Percentiles rank a stretch among this genome's conserved stretches.
These are phyloP conservation scores for Coremacera marginata DNA, from an alignment of 2,888 invertebrate species.

Conservation along the genomic window DNA sequence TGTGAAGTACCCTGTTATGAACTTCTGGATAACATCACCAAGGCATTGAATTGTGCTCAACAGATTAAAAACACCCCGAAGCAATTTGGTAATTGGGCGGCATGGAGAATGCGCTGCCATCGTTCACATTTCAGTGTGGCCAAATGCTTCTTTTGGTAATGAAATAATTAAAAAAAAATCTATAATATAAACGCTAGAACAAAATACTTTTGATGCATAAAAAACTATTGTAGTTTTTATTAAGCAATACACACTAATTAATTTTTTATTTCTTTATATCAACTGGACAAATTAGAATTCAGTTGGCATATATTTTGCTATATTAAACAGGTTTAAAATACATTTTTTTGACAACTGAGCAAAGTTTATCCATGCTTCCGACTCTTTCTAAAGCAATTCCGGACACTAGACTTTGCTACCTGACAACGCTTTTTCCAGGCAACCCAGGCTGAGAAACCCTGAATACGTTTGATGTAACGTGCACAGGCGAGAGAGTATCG, in stretches of 20 bases:
- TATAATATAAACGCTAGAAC: too few species aligned
- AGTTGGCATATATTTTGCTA: too few species aligned
- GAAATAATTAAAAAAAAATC: too few species aligned
- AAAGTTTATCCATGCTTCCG: neutral
- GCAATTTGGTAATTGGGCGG: conserved; percentile 52
- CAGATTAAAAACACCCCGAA: conserved; percentile 46
- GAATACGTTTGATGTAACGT: conserved; percentile 54
- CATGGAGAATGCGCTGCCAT: conserved; percentile 48
- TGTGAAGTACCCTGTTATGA: conserved; percentile 50
- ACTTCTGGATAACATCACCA: conserved; percentile 50
- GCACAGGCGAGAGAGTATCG: conserved; percentile 59
- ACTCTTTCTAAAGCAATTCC: conserved; percentile 53
- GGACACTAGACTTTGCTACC: conserved; percentile 55
- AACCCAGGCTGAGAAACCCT: conserved; percentile 64
- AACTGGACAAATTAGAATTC: too few species aligned
- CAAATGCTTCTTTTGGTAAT: neutral
- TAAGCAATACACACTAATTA: too few species aligned
- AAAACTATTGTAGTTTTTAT: too few species aligned
- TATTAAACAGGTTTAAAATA: too few species aligned
- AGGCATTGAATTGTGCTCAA: conserved; percentile 49
- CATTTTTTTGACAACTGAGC: too few species aligned
- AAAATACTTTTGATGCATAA: too few species aligned
- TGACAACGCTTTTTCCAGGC: conserved; percentile 64
- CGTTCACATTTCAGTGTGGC: neutral
- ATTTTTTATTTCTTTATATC: too few species aligned